phyloP scores from a whole-genome alignment of 2,888 invertebrate species.

The Willowsia nigromaculata region DNA sequence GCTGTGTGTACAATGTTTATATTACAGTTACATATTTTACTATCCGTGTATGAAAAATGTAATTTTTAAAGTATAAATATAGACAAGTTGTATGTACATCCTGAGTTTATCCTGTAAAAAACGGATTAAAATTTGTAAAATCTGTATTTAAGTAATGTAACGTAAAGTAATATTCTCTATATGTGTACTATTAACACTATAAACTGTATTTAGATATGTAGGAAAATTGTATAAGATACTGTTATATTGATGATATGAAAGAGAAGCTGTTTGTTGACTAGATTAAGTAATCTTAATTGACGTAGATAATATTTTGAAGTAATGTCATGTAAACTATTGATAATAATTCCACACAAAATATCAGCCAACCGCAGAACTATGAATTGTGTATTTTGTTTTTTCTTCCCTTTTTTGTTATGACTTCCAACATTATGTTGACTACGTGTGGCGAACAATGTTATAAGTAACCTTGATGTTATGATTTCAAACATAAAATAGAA shows the following conservation, averaged over 20 bases:
- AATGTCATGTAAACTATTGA: slow-evolving; percentile 3
- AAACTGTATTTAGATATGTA: neutral
- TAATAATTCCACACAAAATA: slow-evolving; percentile 15
- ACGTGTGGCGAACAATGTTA: neutral
- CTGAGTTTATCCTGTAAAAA: slow-evolving; percentile 4
- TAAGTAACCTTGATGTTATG: neutral
- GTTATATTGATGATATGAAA: neutral
- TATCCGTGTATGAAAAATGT: slow-evolving; percentile 15
- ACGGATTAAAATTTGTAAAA: neutral
- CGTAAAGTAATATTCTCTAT: neutral
- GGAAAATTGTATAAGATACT: neutral
- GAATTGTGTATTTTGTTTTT: neutral
- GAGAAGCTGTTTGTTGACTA: neutral
- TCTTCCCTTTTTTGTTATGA: neutral
- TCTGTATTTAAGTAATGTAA: slow-evolving; percentile 1
- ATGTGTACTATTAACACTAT: neutral
- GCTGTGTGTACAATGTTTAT: slow-evolving; percentile 28
- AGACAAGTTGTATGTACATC: neutral
- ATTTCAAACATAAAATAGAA: neutral
- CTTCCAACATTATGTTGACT: neutral
- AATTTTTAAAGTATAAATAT: slow-evolving; percentile 14
- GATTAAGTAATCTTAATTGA: neutral
- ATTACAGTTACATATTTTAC: neutral
- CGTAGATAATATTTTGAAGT: neutral
- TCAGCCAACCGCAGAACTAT: neutral